Conservation (phyloP, 2,797 vertebrate genomes). For the Sarcophilus harrisii region DNA sequence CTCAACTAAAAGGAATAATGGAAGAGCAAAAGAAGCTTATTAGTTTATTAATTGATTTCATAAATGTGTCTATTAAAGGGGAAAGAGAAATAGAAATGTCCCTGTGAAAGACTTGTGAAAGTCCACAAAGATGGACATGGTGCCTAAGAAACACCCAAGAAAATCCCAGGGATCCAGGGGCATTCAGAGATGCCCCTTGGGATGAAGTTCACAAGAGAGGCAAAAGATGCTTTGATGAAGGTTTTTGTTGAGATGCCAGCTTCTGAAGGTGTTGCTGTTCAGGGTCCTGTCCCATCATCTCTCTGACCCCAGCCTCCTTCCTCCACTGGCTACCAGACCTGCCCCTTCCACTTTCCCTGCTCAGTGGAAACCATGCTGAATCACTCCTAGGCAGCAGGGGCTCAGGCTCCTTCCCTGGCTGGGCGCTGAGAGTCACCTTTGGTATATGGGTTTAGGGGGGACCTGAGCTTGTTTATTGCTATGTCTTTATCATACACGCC, state of each 20-base stretch:
- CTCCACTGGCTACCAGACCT: background rate
- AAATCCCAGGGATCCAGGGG: background rate
- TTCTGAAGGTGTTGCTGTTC: background rate
- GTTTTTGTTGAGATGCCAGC: background rate
- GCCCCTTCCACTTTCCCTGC: background rate
- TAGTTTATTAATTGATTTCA: background rate
- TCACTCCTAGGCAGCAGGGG: background rate
- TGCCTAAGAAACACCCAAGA: background rate
- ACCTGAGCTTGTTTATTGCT: rapidly evolving
- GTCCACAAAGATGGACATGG: background rate
- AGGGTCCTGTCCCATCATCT: background rate
- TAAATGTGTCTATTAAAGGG: background rate
- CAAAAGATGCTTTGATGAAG: background rate
- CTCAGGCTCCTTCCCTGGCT: background rate
- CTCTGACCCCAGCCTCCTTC: background rate
- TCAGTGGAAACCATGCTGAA: background rate
- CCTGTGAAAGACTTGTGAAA: background rate
- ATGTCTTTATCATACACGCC: background rate
- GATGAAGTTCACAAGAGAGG: no score
- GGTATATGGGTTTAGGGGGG: background rate
- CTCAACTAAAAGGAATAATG: background rate
- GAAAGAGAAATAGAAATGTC: background rate
- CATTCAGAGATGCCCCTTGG: background rate
- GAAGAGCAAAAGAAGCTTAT: background rate
- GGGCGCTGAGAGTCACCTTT: background rate